phyloP scores from a whole-genome alignment of 2,113 vertebrate species.

The Megatriorchis doriae region DNA sequence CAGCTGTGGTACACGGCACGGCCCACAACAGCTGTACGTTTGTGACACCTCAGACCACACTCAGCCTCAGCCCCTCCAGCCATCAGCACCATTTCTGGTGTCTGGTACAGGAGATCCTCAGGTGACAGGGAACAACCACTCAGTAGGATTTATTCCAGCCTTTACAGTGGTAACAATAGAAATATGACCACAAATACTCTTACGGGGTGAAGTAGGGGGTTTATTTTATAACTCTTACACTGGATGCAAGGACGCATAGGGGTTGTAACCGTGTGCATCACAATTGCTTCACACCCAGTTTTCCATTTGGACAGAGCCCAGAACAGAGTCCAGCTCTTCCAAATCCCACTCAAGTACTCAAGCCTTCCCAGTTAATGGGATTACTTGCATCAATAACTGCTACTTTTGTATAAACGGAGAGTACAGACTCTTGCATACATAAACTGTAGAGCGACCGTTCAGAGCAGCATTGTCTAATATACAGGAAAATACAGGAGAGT shows the following conservation, averaged over 20 bases:
- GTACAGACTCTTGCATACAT: not conserved
- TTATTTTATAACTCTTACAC: not conserved
- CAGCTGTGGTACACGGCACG: not conserved
- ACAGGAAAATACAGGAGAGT: not conserved
- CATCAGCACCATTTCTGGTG: not conserved
- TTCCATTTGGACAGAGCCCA: not conserved
- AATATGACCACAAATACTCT: not conserved
- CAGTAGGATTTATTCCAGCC: not conserved
- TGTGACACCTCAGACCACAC: not conserved
- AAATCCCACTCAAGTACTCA: not conserved
- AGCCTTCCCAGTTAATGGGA: not conserved
- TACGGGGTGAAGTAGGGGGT: not conserved
- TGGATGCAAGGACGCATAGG: fast-evolving
- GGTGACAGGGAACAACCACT: not conserved
- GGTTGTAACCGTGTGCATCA: not conserved
- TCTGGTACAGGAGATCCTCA: not conserved
- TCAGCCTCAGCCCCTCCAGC: not conserved
- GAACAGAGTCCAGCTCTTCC: not conserved
- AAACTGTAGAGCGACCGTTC: not conserved
- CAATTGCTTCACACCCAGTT: not conserved
- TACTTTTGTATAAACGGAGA: not conserved
- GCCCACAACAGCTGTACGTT: not conserved
- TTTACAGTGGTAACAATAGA: not conserved
- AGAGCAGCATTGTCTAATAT: not conserved
- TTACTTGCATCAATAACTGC: not conserved